Evolutionary conservation across 1,140 invertebrate genomes (phyloP).

Genomic region (Portunus trituberculatus): DNA sequence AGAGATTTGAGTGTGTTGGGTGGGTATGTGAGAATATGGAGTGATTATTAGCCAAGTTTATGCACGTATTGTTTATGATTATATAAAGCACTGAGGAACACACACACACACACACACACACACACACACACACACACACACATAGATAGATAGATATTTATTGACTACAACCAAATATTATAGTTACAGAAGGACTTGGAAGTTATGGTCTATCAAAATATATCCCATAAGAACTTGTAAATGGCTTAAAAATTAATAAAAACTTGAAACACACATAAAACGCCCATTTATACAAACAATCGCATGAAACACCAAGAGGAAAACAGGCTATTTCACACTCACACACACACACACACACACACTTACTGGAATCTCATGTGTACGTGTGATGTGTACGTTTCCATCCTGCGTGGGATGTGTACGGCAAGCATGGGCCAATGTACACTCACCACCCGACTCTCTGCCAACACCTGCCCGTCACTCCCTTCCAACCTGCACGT

Average conservation of each 20-base stretch:
- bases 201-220: no score
- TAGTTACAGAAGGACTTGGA: no score
- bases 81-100: neutral
- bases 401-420: neutral
- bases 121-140: slow-evolving; percentile 34
- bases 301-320: no score
- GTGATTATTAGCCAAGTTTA: neutral
- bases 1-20: neutral
- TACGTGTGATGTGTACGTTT: slow-evolving; percentile 38
- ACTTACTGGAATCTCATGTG: slow-evolving; percentile 19
- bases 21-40: neutral
- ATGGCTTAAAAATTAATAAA: no score
- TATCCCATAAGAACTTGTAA: no score
- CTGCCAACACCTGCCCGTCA: neutral
- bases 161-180: no score
- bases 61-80: no score
- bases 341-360: slow-evolving; percentile 52
- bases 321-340: slow-evolving; percentile 25
- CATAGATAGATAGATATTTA: neutral
- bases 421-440: neutral
- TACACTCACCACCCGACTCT: slow-evolving; percentile 41
- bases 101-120: slow-evolving; percentile 11
- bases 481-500: slow-evolving; percentile 38
- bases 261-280: no score
- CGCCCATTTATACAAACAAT: no score